Base-by-base conservation (phyloP, 2,888 invertebrate species). In the Prionchulus punctatus region DNA sequence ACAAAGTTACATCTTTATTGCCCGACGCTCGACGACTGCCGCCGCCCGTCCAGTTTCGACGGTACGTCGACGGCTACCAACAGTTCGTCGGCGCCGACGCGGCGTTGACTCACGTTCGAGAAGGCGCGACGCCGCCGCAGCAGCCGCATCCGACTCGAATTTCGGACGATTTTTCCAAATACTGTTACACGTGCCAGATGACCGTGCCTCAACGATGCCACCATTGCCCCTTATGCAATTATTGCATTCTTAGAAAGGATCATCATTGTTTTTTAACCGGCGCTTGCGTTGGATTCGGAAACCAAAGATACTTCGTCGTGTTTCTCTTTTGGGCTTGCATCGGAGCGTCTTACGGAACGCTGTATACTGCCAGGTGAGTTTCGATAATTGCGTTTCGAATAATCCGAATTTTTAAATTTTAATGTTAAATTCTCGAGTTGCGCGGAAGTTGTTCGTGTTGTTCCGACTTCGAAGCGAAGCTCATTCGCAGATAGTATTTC, bases 231-330 rank as follows among this genome's bases (percentile, higher is more conserved):
- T 60, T 75, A 12, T 75, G 75, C 59, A 60, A 71, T 23, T 60
- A 60, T 55, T 75, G 74, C 58, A 66, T 74, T 12, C 60, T 75
- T 18, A 70, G 73, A 18, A 69, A 72, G 50, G 75, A 75, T 60
- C 74, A 75, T 57, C 75, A 75, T 58, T 75, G 75, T 60, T 73
- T 72, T 53, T 67, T 75, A 57, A 64, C 67, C 1, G 68, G 66
- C 15, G 70, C 69, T 30, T 75, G 75, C 60, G 69, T 74, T 1
- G 75, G 75, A 0, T 66, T 73, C 51, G 70, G 72, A 55, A 74
- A 73, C 62, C 74, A 74, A 63, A 64, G 73, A 26, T 73, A 72
- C 59, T 75, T 73, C 59, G 65, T 74, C 45, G 65, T 71, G 1
- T 71, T 72, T 56, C 64, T 68, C 23, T 64, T 73, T 56, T 70